Percentiles rank a stretch among this genome's conserved stretches.
Evolutionary conservation across 2,797 vertebrate genomes (phyloP).

Genomic region (Falco concolor): DNA sequence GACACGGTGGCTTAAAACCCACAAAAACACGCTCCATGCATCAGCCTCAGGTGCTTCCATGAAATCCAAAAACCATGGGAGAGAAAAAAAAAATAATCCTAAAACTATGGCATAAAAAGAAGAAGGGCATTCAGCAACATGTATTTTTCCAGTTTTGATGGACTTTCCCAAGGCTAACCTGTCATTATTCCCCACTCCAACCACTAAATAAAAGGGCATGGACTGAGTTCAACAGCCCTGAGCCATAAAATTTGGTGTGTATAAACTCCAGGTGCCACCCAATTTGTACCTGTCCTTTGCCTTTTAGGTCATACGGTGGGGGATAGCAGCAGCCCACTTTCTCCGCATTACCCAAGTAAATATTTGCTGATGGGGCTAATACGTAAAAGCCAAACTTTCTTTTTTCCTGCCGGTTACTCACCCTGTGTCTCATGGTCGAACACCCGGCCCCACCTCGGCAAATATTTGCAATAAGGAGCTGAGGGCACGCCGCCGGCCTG

Average conservation of each 20-base stretch:
- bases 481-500: neutral
- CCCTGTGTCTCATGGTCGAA: neutral
- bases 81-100: neutral
- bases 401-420: neutral
- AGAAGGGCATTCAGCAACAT: neutral
- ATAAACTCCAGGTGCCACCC: neutral
- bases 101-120: neutral
- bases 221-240: neutral
- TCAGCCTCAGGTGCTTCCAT: neutral
- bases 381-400: neutral
- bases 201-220: neutral
- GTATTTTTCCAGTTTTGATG: neutral
- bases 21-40: neutral
- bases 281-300: neutral
- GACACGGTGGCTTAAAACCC: neutral
- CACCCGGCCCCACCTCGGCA: neutral
- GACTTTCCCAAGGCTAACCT: neutral
- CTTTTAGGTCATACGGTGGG: fast-evolving
- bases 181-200: fast-evolving
- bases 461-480: slow-evolving; percentile 8
- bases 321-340: neutral
- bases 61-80: neutral
- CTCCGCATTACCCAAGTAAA: neutral
- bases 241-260: neutral
- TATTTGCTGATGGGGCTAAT: neutral